phyloP scores from a whole-genome alignment of 2,113 vertebrate genomes.

The human (Homo sapiens) region GRCh38 chr14:44718001-44718500 shows the following conservation, averaged over 20 bases:
- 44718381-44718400: background rate
- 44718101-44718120: background rate
- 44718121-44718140: background rate
- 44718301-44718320: background rate
- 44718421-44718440: background rate
- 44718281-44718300: background rate
- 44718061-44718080: background rate
- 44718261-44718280: background rate
- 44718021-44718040: background rate
- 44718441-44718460: background rate
- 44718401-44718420: background rate
- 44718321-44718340: background rate
- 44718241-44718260: background rate
- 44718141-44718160: conserved; percentile 3
- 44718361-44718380: background rate
- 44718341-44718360: background rate
- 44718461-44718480: background rate
- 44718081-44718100: background rate
- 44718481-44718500: background rate
- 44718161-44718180: background rate
- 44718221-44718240: background rate
- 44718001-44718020: background rate
- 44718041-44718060: background rate
- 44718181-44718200: conserved; percentile 1
- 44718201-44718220: background rate